Evolutionary conservation across 1,140 invertebrate species (phyloP), one percentile per base, ranked within the genome.

Genomic region (Drosophila mayri): DNA sequence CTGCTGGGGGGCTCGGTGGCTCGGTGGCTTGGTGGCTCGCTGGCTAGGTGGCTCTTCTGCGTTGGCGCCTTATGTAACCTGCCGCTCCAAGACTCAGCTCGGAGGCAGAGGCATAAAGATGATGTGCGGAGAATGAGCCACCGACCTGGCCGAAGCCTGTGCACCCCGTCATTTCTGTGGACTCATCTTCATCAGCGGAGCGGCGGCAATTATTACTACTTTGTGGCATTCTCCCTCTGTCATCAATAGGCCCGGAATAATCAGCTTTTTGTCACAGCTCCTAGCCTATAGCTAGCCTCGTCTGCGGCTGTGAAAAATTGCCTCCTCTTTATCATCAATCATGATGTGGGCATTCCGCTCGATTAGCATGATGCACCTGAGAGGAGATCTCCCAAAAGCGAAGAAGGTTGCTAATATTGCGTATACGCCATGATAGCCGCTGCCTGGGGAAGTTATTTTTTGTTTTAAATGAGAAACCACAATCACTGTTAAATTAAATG

Each of bases 61-160:
- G 81, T 81, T 80, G 81, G 81, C 77, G 67, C 81, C 81, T 87
- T 87, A 87, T 87, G 84, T 84, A 88, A 87, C 37, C 52, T 14
- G 20, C 46, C 20, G 38, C 22, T 35, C 38, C 28, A n/a, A 28
- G n/a, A 7, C 37, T 12, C 3, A 20, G 18, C 37, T 18, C 28
- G n/a, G n/a, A 37, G 47, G 38, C 20, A 54, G 20, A n/a, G 50
- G 20, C 52, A 38, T 55, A 55, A 7, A 38, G 52, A 38, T 55
- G 38, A 70, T 18, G 38, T 49, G 70, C 49, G 54, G 76, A 59
- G 76, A 66, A 73, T 66, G 30, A 50, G 35, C 46, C 47, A 54
- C 47, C 30, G 20, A 38, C 40, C 59, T 25, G 14, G 35, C 22
- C 41, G 30, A 57, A 35, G 38, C 40, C 58, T 59, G 62, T 57